Base-by-base conservation (phyloP, 2,797 vertebrate genomes). In the Sebastes ruberrimus region DNA sequence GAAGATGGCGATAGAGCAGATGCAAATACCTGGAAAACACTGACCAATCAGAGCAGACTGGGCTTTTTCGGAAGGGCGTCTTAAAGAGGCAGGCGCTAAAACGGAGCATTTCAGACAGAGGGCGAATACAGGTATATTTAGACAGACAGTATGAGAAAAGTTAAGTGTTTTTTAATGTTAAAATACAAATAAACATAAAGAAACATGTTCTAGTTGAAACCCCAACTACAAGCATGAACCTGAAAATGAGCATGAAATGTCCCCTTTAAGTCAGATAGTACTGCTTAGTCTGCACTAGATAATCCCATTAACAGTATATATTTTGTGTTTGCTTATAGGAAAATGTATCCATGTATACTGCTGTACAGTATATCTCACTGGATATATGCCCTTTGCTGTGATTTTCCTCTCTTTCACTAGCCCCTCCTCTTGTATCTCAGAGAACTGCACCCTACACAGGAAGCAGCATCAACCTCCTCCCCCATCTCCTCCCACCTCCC, bases 361-460 rank as follows among this genome's bases (percentile, higher is more conserved):
- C 25, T 84, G 49, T 33, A 52, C 74, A 61, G n/a, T 46, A 18
- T 35, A 25, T 88, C 76, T 86, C 33, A 88, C 74, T 83, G 35
- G 62, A 68, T 73, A 61, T 66, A 18, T 82, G 25, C 30, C 59
- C 60, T 86, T 35, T 80, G 57, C 70, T 89, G 64, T 86, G 60
- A 49, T 89, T 59, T 88, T 75, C 66, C 87, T 86, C 74, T 80
- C 62, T 80, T 38, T 79, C 65, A 68, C 73, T 71, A 96, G 96
- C 88, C 91, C 94, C 38, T 94, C 95, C 70, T 93, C 95, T 78
- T 96, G 96, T 86, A 93, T 96, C 90, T 95, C 95, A 68, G 94
- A 96, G 83, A 97, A 96, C 91, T 93, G 93, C 53, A 86, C 91
- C 56, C 88, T 94, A 1, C 96, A 95, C 91, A 92, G 95, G 59